A percentile compares a stretch with the other conserved stretches of the same genome.
Conservation (phyloP, 1,140 invertebrate genomes). For the Drosophila leontia region DNA sequence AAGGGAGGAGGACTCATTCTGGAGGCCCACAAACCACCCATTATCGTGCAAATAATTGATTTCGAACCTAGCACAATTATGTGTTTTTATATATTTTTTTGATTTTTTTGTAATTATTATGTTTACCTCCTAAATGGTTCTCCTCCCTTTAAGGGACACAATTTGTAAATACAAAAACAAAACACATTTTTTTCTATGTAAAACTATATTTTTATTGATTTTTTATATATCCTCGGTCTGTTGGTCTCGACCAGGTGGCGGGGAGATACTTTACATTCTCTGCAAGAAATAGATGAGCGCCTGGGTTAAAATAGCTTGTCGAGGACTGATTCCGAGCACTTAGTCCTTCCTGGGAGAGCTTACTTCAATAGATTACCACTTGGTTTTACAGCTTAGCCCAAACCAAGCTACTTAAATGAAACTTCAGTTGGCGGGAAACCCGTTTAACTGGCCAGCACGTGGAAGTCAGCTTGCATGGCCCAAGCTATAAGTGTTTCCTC, state of each 20-base stretch:
- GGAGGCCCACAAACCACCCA: background rate
- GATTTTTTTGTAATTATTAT: background rate
- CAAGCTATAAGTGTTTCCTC: background rate
- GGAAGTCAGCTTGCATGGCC: background rate
- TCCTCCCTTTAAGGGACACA: constrained; percentile 5
- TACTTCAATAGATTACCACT: background rate
- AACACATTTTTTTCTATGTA: background rate
- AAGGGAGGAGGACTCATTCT: background rate
- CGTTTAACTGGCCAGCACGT: background rate
- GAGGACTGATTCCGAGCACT: background rate
- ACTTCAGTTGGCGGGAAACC: background rate
- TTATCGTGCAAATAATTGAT: constrained; percentile 1
- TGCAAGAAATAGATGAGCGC: background rate
- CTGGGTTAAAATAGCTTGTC: background rate
- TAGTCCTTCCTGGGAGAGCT: background rate
- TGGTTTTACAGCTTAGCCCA: background rate
- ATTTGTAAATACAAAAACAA: constrained; percentile 10
- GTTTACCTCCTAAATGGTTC: background rate
- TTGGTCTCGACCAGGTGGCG: background rate
- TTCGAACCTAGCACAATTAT: background rate
- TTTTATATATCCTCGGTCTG: background rate
- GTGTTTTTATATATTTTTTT: background rate
- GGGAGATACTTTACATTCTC: background rate
- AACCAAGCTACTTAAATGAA: background rate
- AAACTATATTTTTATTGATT: background rate